Base-by-base conservation (phyloP, 2,113 vertebrate genomes). In the Colossoma macropomum region DNA sequence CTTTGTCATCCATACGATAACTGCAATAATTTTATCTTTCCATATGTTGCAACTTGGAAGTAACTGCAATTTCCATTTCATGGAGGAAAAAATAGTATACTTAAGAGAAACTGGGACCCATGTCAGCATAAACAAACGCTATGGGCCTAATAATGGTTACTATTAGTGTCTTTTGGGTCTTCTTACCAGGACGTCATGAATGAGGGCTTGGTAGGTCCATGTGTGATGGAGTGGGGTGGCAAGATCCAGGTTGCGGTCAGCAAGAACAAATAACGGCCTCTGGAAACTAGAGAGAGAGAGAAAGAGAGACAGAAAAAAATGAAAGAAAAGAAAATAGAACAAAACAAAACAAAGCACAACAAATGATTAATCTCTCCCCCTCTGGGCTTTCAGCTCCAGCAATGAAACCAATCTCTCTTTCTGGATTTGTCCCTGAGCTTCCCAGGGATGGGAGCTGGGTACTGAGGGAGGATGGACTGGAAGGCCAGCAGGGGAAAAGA, bases 191-290 rank as follows among this genome's bases (percentile, higher is more conserved):
- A 99, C 97, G 84, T 99, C 97, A 84, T 99, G 98, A 90, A 99
- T 97, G 92, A 99, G 95, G 68, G 97, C 98, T 92, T 99, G 98
- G 92, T 99, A 99, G 83, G 97, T 99, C 97, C 97, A 99, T 48
- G 97, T 97, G 92, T 99, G 98, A 89, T 99, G 98, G 70, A 99
- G 95, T 90, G 97, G 97, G 88, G 97, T 99, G 91, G 98, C 96
- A 95, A 99, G 95, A 92, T 99, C 98, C 91, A 99, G 91, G 90
- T 98, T 99, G 91, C 98, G 96, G 90, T 99, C 98, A 21, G 95
- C 95, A 91, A 99, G 96, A 82, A 99, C 96, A 89, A 99, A 96
- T 69, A 99, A 92, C 25, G 97, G 97, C 86, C 97, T 96, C 91
- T 99, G 98, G 90, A 99, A 99, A 92, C 97, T 99, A 92, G 3